A percentile compares a stretch with the other conserved stretches of the same genome.
Evolutionary conservation across 2,888 invertebrate genomes (phyloP).

Genomic region (Zelleria hepariella): DNA sequence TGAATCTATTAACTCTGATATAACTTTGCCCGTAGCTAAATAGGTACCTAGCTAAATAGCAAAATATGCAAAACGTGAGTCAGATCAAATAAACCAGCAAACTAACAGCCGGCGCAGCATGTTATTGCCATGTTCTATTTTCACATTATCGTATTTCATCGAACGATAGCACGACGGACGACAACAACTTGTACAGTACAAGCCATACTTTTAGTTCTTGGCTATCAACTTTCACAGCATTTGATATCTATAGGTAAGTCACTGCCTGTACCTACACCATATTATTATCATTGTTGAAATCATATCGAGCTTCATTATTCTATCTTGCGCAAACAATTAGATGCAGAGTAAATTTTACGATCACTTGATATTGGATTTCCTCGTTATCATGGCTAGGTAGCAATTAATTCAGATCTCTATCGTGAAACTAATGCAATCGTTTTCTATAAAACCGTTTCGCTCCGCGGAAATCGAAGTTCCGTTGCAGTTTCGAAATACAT

Average conservation of each 20-base stretch:
- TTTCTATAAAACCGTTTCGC: not conserved
- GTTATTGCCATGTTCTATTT: not conserved
- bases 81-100: not conserved
- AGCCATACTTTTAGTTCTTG: not conserved
- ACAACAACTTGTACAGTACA: not conserved
- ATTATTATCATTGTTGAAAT: not conserved
- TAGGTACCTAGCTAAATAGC: no score
- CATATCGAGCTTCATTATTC: not conserved
- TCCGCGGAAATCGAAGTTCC: not conserved
- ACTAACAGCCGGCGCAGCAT: not conserved
- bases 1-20: not conserved
- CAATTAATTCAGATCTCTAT: not conserved
- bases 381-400: not conserved
- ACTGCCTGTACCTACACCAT: not conserved
- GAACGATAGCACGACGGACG: not conserved
- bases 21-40: not conserved
- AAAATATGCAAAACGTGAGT: not conserved
- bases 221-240: not conserved
- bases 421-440: not conserved
- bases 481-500: slow-evolving; percentile 6
- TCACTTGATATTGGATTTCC: not conserved
- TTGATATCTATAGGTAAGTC: no score
- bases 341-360: not conserved
- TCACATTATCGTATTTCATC: not conserved
- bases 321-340: not conserved